These are phyloP conservation scores for Myanophis thanlyinensis DNA, from an alignment of 2,113 vertebrate species.

Conservation along the genomic window DNA sequence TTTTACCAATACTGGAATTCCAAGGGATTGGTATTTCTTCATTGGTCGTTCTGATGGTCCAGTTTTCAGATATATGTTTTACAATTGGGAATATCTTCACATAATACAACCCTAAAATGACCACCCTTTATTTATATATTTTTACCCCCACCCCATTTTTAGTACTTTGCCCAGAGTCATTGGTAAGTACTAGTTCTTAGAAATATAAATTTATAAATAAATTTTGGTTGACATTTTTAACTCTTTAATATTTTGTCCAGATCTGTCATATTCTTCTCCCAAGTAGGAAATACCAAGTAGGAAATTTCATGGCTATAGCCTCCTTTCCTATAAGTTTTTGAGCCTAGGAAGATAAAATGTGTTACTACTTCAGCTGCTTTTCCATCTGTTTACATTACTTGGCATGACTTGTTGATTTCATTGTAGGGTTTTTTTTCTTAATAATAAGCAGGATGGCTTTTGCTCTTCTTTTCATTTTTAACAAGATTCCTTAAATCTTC, in stretches of 20 bases:
- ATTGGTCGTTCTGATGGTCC: not conserved
- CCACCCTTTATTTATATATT: not conserved
- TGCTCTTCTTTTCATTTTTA: not conserved
- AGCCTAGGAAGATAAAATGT: not conserved
- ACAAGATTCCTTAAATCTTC: not conserved
- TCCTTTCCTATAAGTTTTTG: not conserved
- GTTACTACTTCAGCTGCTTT: not conserved
- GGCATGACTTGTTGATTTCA: not conserved
- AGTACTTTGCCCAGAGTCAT: not conserved
- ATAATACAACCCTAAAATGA: not conserved
- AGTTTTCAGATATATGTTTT: not conserved
- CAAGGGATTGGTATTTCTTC: not conserved
- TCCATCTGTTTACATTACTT: not conserved
- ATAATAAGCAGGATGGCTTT: not conserved
- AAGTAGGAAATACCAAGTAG: not conserved
- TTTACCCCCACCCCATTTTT: not conserved
- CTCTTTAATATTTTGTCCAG: not conserved
- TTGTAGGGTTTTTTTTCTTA: not conserved
- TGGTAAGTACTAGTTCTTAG: not conserved
- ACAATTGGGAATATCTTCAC: not conserved
- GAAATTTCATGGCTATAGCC: not conserved
- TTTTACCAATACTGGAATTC: not conserved
- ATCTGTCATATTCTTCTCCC: not conserved
- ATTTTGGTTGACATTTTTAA: not conserved
- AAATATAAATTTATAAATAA: not conserved